A percentile compares a stretch with the other conserved stretches of the same genome.
phyloP scores from a whole-genome alignment of 2,797 vertebrate species.

The Mormyrops attenuatus region DNA sequence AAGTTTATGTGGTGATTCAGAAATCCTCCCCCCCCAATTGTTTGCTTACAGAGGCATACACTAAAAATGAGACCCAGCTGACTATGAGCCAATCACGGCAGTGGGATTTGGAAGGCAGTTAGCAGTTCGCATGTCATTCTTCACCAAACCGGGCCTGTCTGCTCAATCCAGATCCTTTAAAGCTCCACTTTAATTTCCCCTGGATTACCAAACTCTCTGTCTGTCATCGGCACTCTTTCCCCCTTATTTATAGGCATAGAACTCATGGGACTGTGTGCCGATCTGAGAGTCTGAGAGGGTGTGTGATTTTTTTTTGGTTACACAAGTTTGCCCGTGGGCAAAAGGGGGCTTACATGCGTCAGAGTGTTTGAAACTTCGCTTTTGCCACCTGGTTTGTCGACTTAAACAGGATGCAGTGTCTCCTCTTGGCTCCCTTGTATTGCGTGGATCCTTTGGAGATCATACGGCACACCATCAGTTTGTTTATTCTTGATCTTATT shows the following conservation, averaged over 20 bases:
- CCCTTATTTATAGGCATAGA: slow-evolving; percentile 1
- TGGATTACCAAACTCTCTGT: slow-evolving; percentile 11
- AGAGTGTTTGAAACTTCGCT: neutral
- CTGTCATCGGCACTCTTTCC: neutral
- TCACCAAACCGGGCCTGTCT: neutral
- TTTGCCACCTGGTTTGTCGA: neutral
- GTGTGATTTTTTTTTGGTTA: neutral
- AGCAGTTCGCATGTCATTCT: slow-evolving; percentile 5
- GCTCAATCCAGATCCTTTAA: slow-evolving; percentile 20
- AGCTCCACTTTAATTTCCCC: slow-evolving; percentile 16
- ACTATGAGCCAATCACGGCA: slow-evolving; percentile 19
- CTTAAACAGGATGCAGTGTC: neutral
- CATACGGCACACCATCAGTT: neutral
- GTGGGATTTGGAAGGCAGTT: slow-evolving; percentile 21
- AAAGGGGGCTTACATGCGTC: neutral
- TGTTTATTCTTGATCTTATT: neutral
- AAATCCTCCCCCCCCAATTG: neutral
- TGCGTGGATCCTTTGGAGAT: neutral
- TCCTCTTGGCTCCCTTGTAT: neutral
- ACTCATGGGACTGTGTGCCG: neutral
- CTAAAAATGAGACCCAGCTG: neutral
- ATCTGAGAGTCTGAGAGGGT: slow-evolving; percentile 11
- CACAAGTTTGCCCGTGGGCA: neutral
- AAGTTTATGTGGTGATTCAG: neutral
- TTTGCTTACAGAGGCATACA: neutral